Evolutionary conservation across 2,888 invertebrate species (phyloP), one percentile per base, ranked within the genome.

Genomic region (Chymomyza fuscimana): DNA sequence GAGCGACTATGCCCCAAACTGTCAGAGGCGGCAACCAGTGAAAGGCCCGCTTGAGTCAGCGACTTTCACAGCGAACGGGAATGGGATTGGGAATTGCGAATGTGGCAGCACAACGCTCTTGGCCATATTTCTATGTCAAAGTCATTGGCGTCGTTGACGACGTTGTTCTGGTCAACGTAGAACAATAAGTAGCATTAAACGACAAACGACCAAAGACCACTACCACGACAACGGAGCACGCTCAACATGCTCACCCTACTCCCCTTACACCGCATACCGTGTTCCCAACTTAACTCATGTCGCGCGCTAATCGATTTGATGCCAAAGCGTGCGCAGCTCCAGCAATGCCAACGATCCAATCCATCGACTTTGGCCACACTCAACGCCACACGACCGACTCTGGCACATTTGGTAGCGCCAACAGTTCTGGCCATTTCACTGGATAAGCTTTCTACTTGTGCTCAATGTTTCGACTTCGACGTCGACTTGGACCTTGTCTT

Each of bases 231-330:
- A 56, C 25, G 16, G 61, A 61, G 70, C 65, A 64, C 32, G 77
- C 58, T 70, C 69, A 63, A 69, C 77, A 62, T 76, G 60, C 29
- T 32, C 59, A 32, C 25, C 1, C 7, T 12, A 15, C 5, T 15
- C 32, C 32, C 25, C 2, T 7, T 36, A 0, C 25, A 1, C 25
- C n/a, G 15, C 32, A 32, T n/a, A 50, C 68, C 60, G 66, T 69
- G 22, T 77, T 67, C 67, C 65, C 72, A 63, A 32, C 32, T 2
- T 7, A 61, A 70, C 80, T 77, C 79, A 70, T 70, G 78, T 74
- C 56, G 72, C 67, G 50, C 29, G 80, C 80, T 83, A 83, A 83
- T 83, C 83, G 83, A 83, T 83, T 83, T 78, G 81, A 76, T 82
- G 86, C 63, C 79, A 74, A 81, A 86, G 40, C 86, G 86, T 86